Evolutionary conservation across 2,888 invertebrate genomes (phyloP), one percentile per base, ranked within the genome.

Genomic region (Drymonia ruficornis): DNA sequence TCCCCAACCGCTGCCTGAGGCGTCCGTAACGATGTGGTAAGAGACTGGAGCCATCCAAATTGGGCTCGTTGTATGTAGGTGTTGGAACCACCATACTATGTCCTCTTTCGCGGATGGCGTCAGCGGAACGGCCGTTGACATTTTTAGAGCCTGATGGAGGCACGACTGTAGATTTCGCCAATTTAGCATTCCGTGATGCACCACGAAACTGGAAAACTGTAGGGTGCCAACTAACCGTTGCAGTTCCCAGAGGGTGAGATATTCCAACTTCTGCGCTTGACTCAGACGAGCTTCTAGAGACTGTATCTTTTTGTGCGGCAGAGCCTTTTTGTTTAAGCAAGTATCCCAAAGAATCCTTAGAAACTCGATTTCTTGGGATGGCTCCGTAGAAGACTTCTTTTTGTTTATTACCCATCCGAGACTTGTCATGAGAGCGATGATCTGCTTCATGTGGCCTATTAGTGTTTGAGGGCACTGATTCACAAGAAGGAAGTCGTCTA

Each of bases 131-230:
- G 19, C 43, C 11, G 43, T 12, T n/a, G 18, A 18, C 1, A 12
- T 3, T 23, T 43, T 43, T 15, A 43, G 18, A 43, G 18, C 18
- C 13, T 43, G 18, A 12, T 18, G 7, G 1, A 43, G 43, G 9
- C 43, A 43, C 9, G 19, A 18, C 19, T 18, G 43, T 23, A 18
- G 2, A 18, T 12, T 18, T 7, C 43, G 43, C 1, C 1, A 19
- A 13, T 43, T 7, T 12, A 43, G n/a, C 19, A 9, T 18, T 18
- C 43, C 43, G 18, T 43, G 18, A 18, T 11, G 43, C 8, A 43
- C 19, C 9, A 43, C 43, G 13, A 43, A 43, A 18, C 43, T 43
- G 43, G 19, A 18, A 18, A 43, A 43, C 18, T 43, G 18, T 43
- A 43, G 19, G 9, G 19, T 18, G 9, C 43, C 43, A 3, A 43